Conservation (phyloP, 1,140 invertebrate species). For the Globodera ellingtonae region DNA sequence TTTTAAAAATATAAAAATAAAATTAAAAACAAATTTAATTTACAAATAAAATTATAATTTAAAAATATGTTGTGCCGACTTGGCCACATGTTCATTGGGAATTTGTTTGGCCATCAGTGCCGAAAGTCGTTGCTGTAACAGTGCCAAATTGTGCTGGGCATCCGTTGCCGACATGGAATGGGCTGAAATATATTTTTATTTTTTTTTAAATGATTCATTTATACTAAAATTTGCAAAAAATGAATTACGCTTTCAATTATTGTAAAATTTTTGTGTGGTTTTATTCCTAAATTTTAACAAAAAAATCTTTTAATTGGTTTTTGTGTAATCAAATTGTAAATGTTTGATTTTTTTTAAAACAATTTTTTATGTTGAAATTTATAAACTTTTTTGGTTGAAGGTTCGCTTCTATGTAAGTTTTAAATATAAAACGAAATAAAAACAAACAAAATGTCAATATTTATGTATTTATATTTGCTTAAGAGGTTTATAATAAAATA, state of each 20-base stretch:
- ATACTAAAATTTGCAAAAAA: too few species aligned
- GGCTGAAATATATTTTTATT: constrained; percentile 13
- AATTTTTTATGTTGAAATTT: too few species aligned
- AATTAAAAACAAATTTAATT: not conserved
- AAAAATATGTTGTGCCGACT: not conserved
- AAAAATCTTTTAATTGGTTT: too few species aligned
- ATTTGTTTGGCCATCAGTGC: constrained; percentile 60
- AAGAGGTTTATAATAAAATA: not conserved
- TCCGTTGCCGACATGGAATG: constrained; percentile 49
- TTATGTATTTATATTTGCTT: too few species aligned
- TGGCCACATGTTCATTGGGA: constrained; percentile 59
- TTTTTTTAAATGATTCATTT: not conserved
- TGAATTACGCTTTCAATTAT: too few species aligned
- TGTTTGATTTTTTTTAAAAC: too few species aligned
- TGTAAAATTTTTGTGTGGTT: too few species aligned
- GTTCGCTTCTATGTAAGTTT: too few species aligned
- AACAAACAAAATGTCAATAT: constrained; percentile 7
- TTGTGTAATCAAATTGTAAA: too few species aligned
- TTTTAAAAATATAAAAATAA: constrained; percentile 14
- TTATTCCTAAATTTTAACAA: too few species aligned
- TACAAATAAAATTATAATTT: too few species aligned
- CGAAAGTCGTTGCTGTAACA: constrained; percentile 60
- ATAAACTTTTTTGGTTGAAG: too few species aligned
- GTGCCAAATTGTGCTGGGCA: constrained; percentile 47
- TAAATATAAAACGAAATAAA: not conserved